Conservation (phyloP, 1,140 invertebrate genomes). For the Heliconius hermathena region DNA sequence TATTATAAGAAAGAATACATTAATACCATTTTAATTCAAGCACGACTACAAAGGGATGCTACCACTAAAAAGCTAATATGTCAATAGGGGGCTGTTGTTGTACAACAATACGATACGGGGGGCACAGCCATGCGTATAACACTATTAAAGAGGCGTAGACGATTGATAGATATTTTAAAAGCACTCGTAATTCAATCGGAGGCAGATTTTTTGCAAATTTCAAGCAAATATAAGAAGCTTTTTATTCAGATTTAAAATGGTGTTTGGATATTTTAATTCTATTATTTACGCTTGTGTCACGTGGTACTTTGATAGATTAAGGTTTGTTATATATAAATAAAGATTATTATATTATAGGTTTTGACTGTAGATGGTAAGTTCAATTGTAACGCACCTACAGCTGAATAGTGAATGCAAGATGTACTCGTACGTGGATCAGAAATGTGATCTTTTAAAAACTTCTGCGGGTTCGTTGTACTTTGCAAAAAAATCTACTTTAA, state of each 20-base stretch:
- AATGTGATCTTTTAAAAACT: conserved; percentile 2
- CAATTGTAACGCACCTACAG: background rate
- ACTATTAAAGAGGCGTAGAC: conserved; percentile 50
- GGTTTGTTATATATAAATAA: background rate
- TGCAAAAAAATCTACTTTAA: background rate
- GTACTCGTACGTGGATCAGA: background rate
- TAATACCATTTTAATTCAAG: conserved; percentile 35
- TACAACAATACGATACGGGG: conserved; percentile 64
- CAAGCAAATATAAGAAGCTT: conserved; percentile 22
- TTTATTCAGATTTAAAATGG: background rate
- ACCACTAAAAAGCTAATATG: conserved; percentile 71
- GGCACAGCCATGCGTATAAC: conserved; percentile 67
- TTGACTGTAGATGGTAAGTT: background rate
- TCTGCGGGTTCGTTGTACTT: background rate
- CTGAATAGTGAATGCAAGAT: background rate
- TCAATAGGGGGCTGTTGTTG: conserved; percentile 69
- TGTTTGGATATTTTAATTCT: conserved; percentile 21
- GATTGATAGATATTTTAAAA: conserved; percentile 60
- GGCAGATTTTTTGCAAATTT: conserved; percentile 27
- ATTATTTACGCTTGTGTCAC: conserved; percentile 4
- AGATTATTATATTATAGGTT: background rate
- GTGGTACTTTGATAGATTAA: background rate
- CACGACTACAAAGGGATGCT: conserved; percentile 51
- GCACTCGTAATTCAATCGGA: conserved; percentile 25
- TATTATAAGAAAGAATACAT: conserved; percentile 18